Base-by-base conservation (phyloP, 2,113 vertebrate genomes). In the Alectura lathami region DNA sequence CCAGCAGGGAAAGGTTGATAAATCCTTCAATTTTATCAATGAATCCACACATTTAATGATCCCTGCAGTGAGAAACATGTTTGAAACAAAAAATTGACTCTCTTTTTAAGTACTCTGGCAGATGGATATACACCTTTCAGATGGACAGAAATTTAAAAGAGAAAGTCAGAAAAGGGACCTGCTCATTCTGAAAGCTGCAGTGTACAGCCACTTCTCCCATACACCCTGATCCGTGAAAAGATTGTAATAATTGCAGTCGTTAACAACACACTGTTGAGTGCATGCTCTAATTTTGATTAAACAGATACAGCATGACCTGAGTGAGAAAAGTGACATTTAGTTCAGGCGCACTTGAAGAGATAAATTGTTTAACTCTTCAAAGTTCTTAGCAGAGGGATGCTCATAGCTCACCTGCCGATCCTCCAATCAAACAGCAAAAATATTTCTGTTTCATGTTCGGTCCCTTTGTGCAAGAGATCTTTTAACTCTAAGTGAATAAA, bases 21-120 rank as follows among this genome's bases (percentile, higher is more conserved):
- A 57, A 86, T 70, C 68, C 34, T 90, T 70, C 63, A 8, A 23
- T 77, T 86, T 94, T 59, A 74, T n/a, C 38, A 32, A 21, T 11
- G 72, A 77, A 86, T 81, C 51, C 62, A 63, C 69, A 36, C 20
- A 66, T 83, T 90, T 96, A 67, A 90, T 60, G 45, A 85, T 79
- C 56, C 42, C 80, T 92, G 40, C 56, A 57, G 83, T 73, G 42
- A 81, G 32, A 77, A 88, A 59, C 6, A 38, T 8, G 5, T 47
- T 89, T 60, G 51, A 84, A 86, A 82, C 32, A 74, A 67, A 77
- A 80, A 53, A 50, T 24, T 10, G 0, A 30, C 40, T 82, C 2
- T 66, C 3, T 82, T 43, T n/a, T 78, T 64, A 40, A 84, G n/a
- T 38, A 43, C 20, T 42, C 80, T 26, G 56, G 60, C 57, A 86